Percentiles rank a stretch among this genome's conserved stretches.
These are phyloP conservation scores for Dunckerocampus dactyliophorus DNA, from an alignment of 2,113 vertebrate genomes.

Conservation along the genomic window DNA sequence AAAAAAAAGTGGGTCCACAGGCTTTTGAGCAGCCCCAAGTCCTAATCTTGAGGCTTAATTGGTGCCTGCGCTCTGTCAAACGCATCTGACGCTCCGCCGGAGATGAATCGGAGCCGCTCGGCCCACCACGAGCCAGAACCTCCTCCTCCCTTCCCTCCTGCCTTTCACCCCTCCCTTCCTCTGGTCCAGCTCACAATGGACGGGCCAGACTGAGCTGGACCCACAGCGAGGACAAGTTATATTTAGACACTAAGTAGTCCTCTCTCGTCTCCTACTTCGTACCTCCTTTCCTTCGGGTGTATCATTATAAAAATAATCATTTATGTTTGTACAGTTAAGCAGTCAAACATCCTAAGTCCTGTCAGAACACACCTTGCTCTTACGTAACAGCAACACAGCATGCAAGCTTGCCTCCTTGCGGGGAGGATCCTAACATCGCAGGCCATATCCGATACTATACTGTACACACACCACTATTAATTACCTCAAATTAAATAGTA, in stretches of 20 bases:
- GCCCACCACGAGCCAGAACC: conserved; percentile 18
- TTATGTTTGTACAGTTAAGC: conserved; percentile 17
- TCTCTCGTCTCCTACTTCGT: no score
- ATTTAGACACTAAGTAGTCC: conserved; percentile 37
- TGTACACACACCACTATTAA: no score
- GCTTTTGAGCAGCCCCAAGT: conserved; percentile 58
- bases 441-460: neutral
- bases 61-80: conserved; percentile 58
- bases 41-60: conserved; percentile 66
- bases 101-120: conserved; percentile 59
- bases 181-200: conserved; percentile 28
- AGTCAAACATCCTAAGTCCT: conserved; percentile 50
- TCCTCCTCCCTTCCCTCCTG: conserved; percentile 37
- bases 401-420: conserved; percentile 9
- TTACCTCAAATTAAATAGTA: no score
- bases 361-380: conserved; percentile 52
- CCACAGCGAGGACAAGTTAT: conserved; percentile 34
- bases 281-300: neutral
- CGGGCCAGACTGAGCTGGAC: conserved; percentile 17
- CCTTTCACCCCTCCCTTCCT: no score
- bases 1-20: conserved; percentile 40
- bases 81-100: conserved; percentile 56
- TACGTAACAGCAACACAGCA: conserved; percentile 34
- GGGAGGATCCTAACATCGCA: neutral
- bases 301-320: no score